These are phyloP conservation scores for Mantis religiosa DNA, from an alignment of 2,888 invertebrate species.

Conservation along the genomic window DNA sequence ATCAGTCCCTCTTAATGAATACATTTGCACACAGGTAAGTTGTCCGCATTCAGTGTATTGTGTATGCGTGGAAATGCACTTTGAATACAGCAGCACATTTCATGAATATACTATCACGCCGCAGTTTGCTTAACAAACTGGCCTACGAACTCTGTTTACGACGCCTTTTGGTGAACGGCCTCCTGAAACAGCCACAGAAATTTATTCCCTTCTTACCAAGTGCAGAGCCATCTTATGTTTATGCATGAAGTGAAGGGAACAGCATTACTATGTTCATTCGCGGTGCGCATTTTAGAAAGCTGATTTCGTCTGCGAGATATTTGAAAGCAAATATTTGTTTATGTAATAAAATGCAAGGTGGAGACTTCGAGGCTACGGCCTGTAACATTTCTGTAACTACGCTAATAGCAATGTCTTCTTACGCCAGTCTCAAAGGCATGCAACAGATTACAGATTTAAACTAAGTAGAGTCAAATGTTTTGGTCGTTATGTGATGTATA, in stretches of 20 bases:
- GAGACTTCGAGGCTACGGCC: no score
- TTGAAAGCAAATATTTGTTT: no score
- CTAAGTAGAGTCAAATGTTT: no score
- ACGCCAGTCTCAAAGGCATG: no score
- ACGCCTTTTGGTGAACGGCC: background rate
- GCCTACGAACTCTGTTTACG: background rate
- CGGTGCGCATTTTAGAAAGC: background rate
- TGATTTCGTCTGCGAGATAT: no score
- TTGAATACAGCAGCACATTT: background rate
- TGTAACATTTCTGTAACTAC: no score
- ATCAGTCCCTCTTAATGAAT: no score
- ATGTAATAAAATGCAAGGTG: no score
- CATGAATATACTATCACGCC: background rate
- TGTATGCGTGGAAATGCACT: background rate
- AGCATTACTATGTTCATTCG: background rate
- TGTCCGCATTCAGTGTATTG: background rate
- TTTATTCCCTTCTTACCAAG: background rate
- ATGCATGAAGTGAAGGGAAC: background rate
- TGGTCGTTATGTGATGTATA: no score
- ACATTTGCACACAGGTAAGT: no score
- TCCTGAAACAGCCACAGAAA: background rate
- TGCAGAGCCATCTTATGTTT: background rate
- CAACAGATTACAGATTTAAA: no score
- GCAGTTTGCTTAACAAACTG: background rate
- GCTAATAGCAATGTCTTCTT: no score